These are phyloP conservation scores for Andricus curvator DNA, from an alignment of 2,888 invertebrate species.

Conservation along the genomic window DNA sequence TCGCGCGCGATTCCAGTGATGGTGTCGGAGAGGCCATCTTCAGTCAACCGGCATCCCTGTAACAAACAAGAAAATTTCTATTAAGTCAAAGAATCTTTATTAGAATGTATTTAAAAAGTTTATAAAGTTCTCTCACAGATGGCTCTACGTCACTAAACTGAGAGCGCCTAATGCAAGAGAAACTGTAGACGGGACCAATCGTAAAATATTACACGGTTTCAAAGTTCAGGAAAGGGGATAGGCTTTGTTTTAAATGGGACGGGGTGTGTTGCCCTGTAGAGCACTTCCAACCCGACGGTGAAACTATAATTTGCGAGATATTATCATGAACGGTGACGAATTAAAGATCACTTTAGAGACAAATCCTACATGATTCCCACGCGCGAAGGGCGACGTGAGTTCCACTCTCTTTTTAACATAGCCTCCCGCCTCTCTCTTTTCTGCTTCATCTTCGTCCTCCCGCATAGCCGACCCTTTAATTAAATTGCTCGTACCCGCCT, in stretches of 20 bases:
- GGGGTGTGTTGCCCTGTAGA: neutral
- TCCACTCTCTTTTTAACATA: conserved; percentile 12
- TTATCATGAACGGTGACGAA: conserved; percentile 36
- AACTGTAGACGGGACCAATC: neutral
- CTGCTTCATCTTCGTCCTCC: conserved; percentile 46
- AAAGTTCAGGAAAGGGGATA: neutral
- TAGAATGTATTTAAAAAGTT: neutral
- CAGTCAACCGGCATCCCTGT: conserved; percentile 92
- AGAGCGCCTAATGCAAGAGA: no score
- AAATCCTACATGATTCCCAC: conserved; percentile 47
- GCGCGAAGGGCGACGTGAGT: conserved; percentile 35
- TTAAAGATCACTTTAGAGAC: conserved; percentile 23
- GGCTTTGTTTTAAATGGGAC: neutral
- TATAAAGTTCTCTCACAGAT: no score
- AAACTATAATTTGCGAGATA: conserved; percentile 23
- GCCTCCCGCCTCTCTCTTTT: conserved; percentile 18
- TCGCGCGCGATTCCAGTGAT: conserved; percentile 95
- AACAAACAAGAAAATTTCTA: conserved; percentile 78
- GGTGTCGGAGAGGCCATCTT: conserved; percentile 96
- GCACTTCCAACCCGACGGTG: neutral
- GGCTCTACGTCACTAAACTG: no score
- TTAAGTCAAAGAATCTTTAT: conserved; percentile 22
- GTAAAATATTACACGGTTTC: neutral
- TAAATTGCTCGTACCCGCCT: conserved; percentile 66
- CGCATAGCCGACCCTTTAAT: conserved; percentile 66